phyloP scores from a whole-genome alignment of 1,140 invertebrate species.

The Tenebrio molitor region DNA sequence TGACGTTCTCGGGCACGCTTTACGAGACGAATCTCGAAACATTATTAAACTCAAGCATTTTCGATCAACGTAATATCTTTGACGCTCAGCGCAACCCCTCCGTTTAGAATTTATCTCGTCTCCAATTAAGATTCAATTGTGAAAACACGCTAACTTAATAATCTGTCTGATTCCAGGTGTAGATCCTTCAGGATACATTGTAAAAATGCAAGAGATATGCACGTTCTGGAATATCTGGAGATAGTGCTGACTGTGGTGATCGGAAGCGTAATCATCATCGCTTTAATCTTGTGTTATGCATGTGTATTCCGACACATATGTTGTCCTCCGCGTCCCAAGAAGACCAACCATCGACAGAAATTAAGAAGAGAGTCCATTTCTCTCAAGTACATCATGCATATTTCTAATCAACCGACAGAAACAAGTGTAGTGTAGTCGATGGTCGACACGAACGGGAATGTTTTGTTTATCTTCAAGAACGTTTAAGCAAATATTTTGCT shows the following conservation, averaged over 20 bases:
- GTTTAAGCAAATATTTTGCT: no score
- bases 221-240: slow-evolving; percentile 46
- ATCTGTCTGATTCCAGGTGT: background rate
- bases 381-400: slow-evolving; percentile 64
- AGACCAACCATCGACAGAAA: slow-evolving; percentile 40
- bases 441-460: background rate
- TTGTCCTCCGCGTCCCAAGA: slow-evolving; percentile 59
- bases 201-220: slow-evolving; percentile 43
- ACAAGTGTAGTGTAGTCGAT: slow-evolving; percentile 67
- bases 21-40: no score
- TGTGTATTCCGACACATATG: slow-evolving; percentile 70
- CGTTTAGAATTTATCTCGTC: no score
- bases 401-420: slow-evolving; percentile 70
- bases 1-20: no score
- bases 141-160: no score
- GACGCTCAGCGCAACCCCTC: no score
- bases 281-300: slow-evolving; percentile 70
- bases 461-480: background rate
- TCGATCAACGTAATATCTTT: no score
- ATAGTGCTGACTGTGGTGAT: slow-evolving; percentile 70
- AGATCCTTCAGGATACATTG: background rate
- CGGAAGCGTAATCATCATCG: slow-evolving; percentile 69
- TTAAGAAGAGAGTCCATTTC: slow-evolving; percentile 43
- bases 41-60: no score
- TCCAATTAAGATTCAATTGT: no score